Conservation (phyloP, 2,797 vertebrate species). For the Xyrichtys novacula region DNA sequence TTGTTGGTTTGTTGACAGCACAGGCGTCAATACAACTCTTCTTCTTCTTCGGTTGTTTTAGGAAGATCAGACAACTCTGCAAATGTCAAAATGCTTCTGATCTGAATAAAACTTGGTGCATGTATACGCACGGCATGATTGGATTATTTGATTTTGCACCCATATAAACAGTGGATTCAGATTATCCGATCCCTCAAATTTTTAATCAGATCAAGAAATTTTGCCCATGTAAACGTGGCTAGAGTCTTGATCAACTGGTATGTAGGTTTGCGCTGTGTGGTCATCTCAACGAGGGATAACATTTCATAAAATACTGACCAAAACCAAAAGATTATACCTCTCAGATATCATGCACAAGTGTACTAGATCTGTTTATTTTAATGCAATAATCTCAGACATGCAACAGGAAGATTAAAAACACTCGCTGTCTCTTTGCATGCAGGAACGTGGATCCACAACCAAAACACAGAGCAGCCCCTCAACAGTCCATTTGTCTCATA, state of each 20-base stretch:
- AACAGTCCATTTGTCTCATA: conserved; percentile 38
- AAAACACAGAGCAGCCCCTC: conserved; percentile 16
- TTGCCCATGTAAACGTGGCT: no score
- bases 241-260: conserved; percentile 24
- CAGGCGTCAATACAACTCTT: no score
- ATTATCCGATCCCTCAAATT: no score
- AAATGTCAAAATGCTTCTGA: no score
- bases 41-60: no score
- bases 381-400: neutral
- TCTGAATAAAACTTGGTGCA: no score
- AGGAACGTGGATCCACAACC: conserved; percentile 5
- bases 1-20: no score
- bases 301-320: neutral
- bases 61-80: no score
- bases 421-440: neutral
- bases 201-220: no score
- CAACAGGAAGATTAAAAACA: neutral
- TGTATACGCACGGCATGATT: no score
- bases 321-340: neutral
- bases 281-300: neutral
- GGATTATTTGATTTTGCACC: no score
- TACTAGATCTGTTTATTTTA: neutral
- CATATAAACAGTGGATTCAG: no score
- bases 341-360: neutral
- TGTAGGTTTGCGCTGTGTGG: conserved; percentile 8